Evolutionary conservation across 2,888 invertebrate species (phyloP), one percentile per base, ranked within the genome.

Genomic region (Oscheius sp.): DNA sequence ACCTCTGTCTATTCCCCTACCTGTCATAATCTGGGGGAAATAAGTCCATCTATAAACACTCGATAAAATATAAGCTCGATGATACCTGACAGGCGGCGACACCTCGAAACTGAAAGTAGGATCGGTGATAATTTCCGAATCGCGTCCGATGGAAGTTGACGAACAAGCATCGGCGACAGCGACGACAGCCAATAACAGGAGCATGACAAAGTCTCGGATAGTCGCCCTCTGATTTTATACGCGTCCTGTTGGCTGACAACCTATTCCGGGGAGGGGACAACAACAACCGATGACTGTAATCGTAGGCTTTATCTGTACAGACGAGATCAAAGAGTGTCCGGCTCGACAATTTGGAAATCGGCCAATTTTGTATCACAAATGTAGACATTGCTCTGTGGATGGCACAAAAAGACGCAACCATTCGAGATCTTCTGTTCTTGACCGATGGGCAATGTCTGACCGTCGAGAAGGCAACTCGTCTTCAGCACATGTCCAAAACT

Each of bases 321-420:
- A 3, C 23, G 12, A 29, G 25, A 9, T 58, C 29, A 29, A 18
- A 18, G 58, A 56, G 56, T 25, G 23, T 59, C 29, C 27, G n/a
- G 16, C 13, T 71, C 69, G 41, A 75, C 56, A n/a, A 78, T 70
- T 29, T 58, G 43, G 63, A 78, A 80, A n/a, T 80, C 77, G n/a
- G 61, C 69, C 41, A 80, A 29, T 5, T 72, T 72, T 12, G 72
- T 72, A 23, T 80, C 78, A 56, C 80, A 80, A 27, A 80, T 77
- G 72, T 80, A 80, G 25, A 78, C 80, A 35, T 80, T 80, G 9
- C 76, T 75, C 68, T 79, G 79, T 13, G 78, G 77, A 64, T 81
- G 81, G 46, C 81, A 81, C 7, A 81, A 72, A 74, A 79, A 81
- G n/a, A 78, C 69, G 58, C 81, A 81, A 9, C 77, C 81, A 18